These are phyloP conservation scores for Frankliniella intonsa DNA, from an alignment of 2,888 invertebrate species.

Conservation along the genomic window DNA sequence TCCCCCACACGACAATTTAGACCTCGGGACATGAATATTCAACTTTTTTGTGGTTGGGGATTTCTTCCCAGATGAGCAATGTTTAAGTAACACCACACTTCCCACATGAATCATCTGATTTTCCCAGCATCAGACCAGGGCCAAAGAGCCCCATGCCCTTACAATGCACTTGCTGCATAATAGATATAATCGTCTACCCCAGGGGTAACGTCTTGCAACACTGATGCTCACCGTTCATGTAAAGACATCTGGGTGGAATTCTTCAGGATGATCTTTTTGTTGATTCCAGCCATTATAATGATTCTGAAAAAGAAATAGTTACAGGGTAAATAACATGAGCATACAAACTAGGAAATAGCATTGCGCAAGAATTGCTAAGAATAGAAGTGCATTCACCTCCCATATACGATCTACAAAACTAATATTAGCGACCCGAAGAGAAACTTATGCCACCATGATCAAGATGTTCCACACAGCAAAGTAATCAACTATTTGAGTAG, in stretches of 20 bases:
- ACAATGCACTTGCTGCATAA: neutral
- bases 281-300: too few relatives aligned
- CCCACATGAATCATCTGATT: neutral
- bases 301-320: too few relatives aligned
- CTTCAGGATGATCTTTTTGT: slow-evolving; percentile 46
- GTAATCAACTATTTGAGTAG: too few relatives aligned
- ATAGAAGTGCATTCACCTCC: neutral
- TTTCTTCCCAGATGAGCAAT: too few relatives aligned
- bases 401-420: too few relatives aligned
- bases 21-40: too few relatives aligned
- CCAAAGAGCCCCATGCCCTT: neutral
- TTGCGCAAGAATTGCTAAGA: neutral
- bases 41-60: too few relatives aligned
- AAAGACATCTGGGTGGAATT: slow-evolving; percentile 48
- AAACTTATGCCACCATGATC: too few relatives aligned
- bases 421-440: too few relatives aligned
- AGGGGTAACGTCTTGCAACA: slow-evolving; percentile 24
- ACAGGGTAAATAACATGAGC: too few relatives aligned
- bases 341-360: neutral
- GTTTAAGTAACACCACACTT: slow-evolving; percentile 3
- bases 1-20: too few relatives aligned
- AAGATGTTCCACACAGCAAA: too few relatives aligned
- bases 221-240: slow-evolving; percentile 47
- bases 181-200: neutral
- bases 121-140: neutral